phyloP scores from a whole-genome alignment of 2,888 invertebrate species.

The Drosophila buzzatii region DNA sequence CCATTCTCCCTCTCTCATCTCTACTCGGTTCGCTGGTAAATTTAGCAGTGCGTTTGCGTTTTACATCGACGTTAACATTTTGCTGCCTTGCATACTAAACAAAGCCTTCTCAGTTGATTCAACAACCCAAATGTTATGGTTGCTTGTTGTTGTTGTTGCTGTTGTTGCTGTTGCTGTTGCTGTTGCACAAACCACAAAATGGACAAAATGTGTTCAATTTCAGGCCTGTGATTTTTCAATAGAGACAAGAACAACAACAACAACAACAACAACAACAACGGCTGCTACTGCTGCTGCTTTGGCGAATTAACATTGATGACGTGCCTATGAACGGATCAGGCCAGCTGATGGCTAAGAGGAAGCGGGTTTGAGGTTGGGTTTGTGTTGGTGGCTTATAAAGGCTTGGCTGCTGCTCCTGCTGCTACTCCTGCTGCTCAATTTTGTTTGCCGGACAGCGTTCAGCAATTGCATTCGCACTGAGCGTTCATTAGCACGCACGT shows the following conservation, averaged over 20 bases:
- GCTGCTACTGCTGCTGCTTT: slow-evolving; percentile 52
- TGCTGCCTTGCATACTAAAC: slow-evolving; percentile 76
- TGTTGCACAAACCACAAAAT: slow-evolving; percentile 71
- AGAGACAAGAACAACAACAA: slow-evolving; percentile 36
- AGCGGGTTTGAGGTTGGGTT: too few species aligned
- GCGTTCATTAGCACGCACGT: slow-evolving; percentile 81
- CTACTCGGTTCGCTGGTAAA: slow-evolving; percentile 22
- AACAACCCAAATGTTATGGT: slow-evolving; percentile 45
- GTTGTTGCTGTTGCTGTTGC: slow-evolving; percentile 29
- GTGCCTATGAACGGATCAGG: slow-evolving; percentile 46
- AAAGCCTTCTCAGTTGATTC: slow-evolving; percentile 49
- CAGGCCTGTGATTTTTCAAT: slow-evolving; percentile 78
- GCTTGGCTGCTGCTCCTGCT: too few species aligned
- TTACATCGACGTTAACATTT: slow-evolving; percentile 74
- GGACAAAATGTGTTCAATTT: slow-evolving; percentile 81
- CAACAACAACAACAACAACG: slow-evolving; percentile 6
- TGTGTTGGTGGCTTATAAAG: too few species aligned
- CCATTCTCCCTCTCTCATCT: not conserved
- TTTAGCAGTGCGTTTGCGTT: slow-evolving; percentile 76
- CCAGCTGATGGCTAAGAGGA: not conserved
- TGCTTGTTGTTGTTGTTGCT: slow-evolving; percentile 29
- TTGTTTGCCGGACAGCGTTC: slow-evolving; percentile 53
- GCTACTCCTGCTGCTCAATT: slow-evolving; percentile 30
- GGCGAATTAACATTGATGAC: slow-evolving; percentile 75
- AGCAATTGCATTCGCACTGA: slow-evolving; percentile 29